phyloP scores from a whole-genome alignment of 2,113 vertebrate genomes.

The Gymnobelideus leadbeateri region DNA sequence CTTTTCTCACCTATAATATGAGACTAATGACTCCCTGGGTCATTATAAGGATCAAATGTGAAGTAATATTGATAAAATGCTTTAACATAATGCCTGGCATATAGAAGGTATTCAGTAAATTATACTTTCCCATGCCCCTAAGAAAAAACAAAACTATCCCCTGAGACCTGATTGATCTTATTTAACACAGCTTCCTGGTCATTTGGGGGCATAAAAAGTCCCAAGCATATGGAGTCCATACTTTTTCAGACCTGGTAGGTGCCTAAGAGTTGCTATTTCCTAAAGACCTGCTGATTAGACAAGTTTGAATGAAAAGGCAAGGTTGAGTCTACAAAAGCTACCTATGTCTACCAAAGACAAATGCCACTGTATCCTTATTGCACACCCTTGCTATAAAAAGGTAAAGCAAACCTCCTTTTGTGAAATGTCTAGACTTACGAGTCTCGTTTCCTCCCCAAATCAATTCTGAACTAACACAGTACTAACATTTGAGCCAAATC shows the following conservation, averaged over 20 bases:
- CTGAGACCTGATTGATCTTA: not conserved
- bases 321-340: too few relatives aligned
- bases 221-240: not conserved
- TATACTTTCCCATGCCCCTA: not conserved
- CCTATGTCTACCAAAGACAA: too few relatives aligned
- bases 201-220: not conserved
- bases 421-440: too few relatives aligned
- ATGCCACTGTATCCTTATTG: too few relatives aligned
- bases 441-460: too few relatives aligned
- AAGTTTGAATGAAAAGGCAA: too few relatives aligned
- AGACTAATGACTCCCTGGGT: not conserved
- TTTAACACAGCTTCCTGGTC: not conserved
- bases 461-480: too few relatives aligned
- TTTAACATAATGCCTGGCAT: not conserved
- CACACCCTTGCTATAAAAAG: too few relatives aligned
- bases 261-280: not conserved
- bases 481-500: too few relatives aligned
- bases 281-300: too few relatives aligned
- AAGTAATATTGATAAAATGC: not conserved
- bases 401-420: too few relatives aligned
- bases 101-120: not conserved
- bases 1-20: not conserved
- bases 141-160: not conserved
- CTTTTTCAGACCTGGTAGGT: not conserved
- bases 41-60: not conserved